phyloP scores from a whole-genome alignment of 1,140 invertebrate genomes.

The Argopecten irradians region DNA sequence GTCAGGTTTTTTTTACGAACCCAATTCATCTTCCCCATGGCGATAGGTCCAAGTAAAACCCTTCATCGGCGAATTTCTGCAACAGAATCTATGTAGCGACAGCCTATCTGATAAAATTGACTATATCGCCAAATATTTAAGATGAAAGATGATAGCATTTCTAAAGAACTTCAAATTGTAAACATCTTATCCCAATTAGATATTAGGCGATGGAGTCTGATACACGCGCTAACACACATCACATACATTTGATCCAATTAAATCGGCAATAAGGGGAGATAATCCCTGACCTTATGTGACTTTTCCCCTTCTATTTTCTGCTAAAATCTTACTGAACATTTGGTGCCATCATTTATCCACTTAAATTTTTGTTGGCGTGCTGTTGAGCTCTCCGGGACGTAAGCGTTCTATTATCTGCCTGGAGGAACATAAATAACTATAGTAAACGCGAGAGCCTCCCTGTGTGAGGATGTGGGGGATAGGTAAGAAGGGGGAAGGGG shows the following conservation, averaged over 20 bases:
- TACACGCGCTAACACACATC: neutral
- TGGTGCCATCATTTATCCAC: slow-evolving; percentile 15
- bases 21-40: slow-evolving; percentile 11
- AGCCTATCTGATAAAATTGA: slow-evolving; percentile 14
- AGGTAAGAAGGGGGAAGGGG: slow-evolving; percentile 1
- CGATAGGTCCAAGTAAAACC: slow-evolving; percentile 1
- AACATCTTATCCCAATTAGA: slow-evolving; percentile 22
- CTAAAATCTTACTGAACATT: slow-evolving; percentile 12
- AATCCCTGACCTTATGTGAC: neutral
- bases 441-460: neutral
- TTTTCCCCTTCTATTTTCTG: slow-evolving; percentile 15
- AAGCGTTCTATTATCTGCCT: slow-evolving; percentile 4
- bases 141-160: slow-evolving; percentile 16
- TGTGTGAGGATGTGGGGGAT: neutral
- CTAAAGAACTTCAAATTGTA: slow-evolving; percentile 10
- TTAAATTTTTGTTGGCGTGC: slow-evolving; percentile 16
- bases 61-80: neutral
- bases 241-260: slow-evolving; percentile 12
- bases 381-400: slow-evolving; percentile 12
- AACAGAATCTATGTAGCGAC: neutral
- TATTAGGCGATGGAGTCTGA: slow-evolving; percentile 6
- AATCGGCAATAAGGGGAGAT: slow-evolving; percentile 9
- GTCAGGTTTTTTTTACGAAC: slow-evolving; percentile 6
- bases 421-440: slow-evolving; percentile 1
- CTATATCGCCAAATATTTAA: slow-evolving; percentile 18